Evolutionary conservation across 1,140 invertebrate species (phyloP).

Genomic region (Metopolophium dirhodum): DNA sequence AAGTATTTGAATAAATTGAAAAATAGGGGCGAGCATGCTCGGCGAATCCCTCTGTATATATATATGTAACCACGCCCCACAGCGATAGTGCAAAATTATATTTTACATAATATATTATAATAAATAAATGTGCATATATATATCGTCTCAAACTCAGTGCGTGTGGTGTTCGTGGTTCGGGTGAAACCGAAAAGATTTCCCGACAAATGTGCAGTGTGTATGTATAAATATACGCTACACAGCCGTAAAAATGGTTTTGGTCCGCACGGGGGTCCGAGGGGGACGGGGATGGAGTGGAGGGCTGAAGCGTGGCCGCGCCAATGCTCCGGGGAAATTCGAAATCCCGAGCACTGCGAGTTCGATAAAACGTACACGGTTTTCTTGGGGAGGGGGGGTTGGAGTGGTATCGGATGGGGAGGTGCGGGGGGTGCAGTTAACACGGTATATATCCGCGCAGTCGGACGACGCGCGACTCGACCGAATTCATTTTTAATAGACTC

Average conservation of each 20-base stretch:
- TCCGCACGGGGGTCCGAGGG: background rate
- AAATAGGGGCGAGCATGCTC: background rate
- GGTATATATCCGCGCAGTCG: background rate
- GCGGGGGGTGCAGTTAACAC: background rate
- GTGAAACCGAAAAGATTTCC: background rate
- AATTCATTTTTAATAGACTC: constrained; percentile 32
- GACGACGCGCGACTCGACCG: background rate
- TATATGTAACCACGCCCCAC: background rate
- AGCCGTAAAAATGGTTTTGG: background rate
- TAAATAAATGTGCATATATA: background rate
- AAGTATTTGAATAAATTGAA: background rate
- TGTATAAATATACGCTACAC: background rate
- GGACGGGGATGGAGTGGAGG: no score
- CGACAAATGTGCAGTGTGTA: background rate
- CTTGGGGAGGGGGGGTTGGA: background rate
- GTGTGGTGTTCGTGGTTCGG: background rate
- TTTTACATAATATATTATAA: background rate
- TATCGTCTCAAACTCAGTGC: background rate
- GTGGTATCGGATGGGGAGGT: no score
- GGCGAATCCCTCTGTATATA: background rate
- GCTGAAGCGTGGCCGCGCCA: background rate
- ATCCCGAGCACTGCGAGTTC: background rate
- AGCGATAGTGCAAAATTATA: background rate
- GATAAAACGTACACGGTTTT: background rate
- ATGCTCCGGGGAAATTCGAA: background rate